Base-by-base conservation (phyloP, 2,797 vertebrate species). In the Hemibagrus guttatus region DNA sequence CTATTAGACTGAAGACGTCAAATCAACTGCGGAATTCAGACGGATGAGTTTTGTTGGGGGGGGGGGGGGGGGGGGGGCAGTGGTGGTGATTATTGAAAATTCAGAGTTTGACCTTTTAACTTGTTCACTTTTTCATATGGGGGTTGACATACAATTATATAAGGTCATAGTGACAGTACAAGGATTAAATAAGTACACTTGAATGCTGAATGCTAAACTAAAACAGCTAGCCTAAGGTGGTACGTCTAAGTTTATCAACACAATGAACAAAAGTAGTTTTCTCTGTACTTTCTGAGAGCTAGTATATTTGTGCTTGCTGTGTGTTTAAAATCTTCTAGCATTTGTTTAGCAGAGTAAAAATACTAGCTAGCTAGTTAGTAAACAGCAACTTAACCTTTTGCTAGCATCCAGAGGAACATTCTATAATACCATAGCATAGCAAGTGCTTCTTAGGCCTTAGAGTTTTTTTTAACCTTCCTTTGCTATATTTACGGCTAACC, bases 21-120 rank as follows among this genome's bases (percentile, higher is more conserved):
- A 66, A 58, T 64, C 9, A 71, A 68, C 76, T 59, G 81, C 19
- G 49, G 28, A 80, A 84, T 71, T 80, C 74, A 84, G 39, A 69
- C 63, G 16, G 23, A 87, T 69, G 35, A n/a, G n/a, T 58, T 78
- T 58, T 35, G 58, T 78, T 56, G 13, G n/a, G 8, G 46, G n/a
- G 35, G 35, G 13, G 0, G 23, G 56, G 35, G 13, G n/a, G 8
- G 46, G n/a, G 35, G 35, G 13, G 0, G 23, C 31, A 17, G 6
- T 63, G 58, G 35, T 42, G 26, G 31, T 13, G 19, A 35, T 28
- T 17, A 19, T 14, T 49, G 23, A 78, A 56, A 31, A 35, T 12
- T 58, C 52, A 31, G 21, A 76, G 46, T 28, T 11, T 9, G 8
- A 19, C 16, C n/a, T 78, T 78, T 63, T 61, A 17, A 66, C 13